These are phyloP conservation scores for Theretra japonica DNA, from an alignment of 2,888 invertebrate genomes.

Conservation along the genomic window DNA sequence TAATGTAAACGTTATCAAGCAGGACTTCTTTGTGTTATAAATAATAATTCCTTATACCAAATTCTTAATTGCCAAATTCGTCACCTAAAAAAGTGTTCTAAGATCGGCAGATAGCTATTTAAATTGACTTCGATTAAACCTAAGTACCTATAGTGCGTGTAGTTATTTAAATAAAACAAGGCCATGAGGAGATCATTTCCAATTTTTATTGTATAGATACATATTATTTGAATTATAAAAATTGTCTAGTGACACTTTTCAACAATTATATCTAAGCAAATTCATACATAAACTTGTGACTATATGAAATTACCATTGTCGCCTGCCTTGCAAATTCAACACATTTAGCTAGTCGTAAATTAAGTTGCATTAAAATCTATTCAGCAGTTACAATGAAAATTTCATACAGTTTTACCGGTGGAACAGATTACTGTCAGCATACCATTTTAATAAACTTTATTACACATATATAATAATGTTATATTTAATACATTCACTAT, in stretches of 20 bases:
- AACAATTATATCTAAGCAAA: conserved; percentile 69
- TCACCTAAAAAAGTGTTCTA: no score
- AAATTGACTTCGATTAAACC: no score
- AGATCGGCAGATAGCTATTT: no score
- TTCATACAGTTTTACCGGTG: conserved; percentile 10
- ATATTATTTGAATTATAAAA: conserved; percentile 69
- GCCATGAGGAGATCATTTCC: conserved; percentile 46
- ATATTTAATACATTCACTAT: neutral
- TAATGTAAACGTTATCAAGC: no score
- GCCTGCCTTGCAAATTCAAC: neutral
- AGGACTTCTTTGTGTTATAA: no score
- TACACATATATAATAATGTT: conserved; percentile 13
- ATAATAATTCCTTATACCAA: no score
- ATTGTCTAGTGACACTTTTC: conserved; percentile 75
- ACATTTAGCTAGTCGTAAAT: neutral
- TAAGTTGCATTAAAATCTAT: neutral
- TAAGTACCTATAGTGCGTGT: neutral
- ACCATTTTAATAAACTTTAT: neutral
- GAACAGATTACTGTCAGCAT: conserved; percentile 9
- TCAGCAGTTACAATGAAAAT: conserved; percentile 22
- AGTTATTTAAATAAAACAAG: conserved; percentile 31
- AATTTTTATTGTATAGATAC: conserved; percentile 74
- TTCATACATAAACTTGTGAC: conserved; percentile 46
- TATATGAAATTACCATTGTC: conserved; percentile 45
- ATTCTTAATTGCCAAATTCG: no score